These are phyloP conservation scores for Tipula vernalis DNA, from an alignment of 2,888 invertebrate species.

Conservation along the genomic window DNA sequence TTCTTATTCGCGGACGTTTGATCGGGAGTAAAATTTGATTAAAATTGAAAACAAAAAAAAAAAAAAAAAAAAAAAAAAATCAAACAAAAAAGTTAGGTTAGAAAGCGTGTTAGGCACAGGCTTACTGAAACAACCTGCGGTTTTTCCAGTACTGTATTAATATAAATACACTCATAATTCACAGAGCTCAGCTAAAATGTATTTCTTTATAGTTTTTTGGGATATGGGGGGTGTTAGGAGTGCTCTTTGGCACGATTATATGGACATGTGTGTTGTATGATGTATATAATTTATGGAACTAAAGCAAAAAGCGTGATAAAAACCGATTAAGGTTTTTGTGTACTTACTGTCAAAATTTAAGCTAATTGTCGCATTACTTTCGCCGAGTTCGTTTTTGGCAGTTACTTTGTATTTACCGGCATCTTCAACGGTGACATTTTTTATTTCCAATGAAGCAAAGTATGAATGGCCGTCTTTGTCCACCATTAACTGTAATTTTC, in stretches of 20 bases:
- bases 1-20: not conserved
- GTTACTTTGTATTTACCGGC: constrained; percentile 95
- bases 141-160: not conserved
- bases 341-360: constrained; percentile 97
- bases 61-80: not conserved
- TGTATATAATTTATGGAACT: not conserved
- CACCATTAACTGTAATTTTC: constrained; percentile 55
- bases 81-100: not conserved
- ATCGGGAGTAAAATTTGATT: not conserved
- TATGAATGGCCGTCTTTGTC: constrained; percentile 89
- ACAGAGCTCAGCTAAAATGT: constrained; percentile 4
- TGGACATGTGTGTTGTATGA: not conserved
- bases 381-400: constrained; percentile 94
- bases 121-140: not conserved
- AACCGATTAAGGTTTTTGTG: not conserved
- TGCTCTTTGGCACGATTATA: not conserved
- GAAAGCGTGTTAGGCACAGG: not conserved
- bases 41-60: not conserved
- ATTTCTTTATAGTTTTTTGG: not conserved
- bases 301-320: not conserved
- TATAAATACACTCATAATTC: not conserved
- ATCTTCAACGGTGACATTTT: constrained; percentile 91
- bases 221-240: not conserved
- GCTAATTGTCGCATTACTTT: constrained; percentile 93
- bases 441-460: constrained; percentile 84